Conservation (phyloP, 2,113 vertebrate genomes). For the Apaloderma vittatum region DNA sequence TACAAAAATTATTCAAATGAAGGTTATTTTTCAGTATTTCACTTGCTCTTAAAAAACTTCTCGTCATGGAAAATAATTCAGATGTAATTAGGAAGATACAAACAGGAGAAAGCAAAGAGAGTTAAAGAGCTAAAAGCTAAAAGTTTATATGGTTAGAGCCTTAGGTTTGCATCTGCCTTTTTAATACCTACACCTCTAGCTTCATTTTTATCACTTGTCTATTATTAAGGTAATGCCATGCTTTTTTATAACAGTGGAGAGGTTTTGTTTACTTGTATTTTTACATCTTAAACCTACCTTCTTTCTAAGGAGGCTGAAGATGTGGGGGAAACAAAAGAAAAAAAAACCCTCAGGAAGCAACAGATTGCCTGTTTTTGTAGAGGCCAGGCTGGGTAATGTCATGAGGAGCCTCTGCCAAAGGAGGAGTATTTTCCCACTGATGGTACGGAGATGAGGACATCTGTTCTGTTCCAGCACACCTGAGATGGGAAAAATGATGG, state of each 20-base stretch:
- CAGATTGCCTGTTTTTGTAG: constrained; percentile 15
- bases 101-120: not conserved
- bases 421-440: not conserved
- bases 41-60: not conserved
- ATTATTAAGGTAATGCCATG: not conserved
- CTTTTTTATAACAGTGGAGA: not conserved
- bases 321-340: not conserved
- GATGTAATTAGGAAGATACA: not conserved
- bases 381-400: not conserved
- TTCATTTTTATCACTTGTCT: not conserved
- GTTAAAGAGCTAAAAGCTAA: not conserved
- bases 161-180: not conserved
- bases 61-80: not conserved
- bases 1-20: not conserved
- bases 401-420: not conserved
- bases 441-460: fast-evolving
- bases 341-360: not conserved
- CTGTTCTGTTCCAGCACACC: not conserved
- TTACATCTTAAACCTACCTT: not conserved
- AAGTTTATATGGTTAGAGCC: not conserved
- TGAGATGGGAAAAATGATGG: not conserved
- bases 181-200: not conserved
- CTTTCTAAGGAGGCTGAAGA: not conserved
- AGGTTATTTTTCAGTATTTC: not conserved
- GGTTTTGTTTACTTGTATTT: not conserved